phyloP scores from a whole-genome alignment of 2,113 vertebrate genomes.

The Burhinus bistriatus region DNA sequence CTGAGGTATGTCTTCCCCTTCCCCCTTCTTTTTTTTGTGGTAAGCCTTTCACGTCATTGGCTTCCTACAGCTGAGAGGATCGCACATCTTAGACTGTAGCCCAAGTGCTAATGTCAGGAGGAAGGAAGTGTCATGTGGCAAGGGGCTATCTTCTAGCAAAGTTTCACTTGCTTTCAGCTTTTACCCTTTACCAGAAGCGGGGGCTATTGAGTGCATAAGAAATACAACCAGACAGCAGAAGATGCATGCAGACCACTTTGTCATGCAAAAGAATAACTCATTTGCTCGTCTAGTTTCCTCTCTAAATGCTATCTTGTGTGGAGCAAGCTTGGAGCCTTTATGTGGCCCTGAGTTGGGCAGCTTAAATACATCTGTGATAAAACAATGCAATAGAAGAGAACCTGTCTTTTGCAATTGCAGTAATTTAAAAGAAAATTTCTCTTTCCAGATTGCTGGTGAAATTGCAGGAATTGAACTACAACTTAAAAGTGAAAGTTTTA shows the following conservation, averaged over 20 bases:
- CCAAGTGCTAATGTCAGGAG: neutral
- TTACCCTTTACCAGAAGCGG: neutral
- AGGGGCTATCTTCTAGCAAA: neutral
- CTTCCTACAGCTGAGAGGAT: neutral
- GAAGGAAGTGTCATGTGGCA: neutral
- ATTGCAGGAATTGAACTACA: constrained; percentile 93
- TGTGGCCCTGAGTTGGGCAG: neutral
- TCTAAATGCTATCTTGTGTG: neutral
- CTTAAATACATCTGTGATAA: neutral
- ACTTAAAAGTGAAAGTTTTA: constrained; percentile 90
- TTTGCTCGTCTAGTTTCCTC: neutral
- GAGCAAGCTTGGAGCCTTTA: neutral
- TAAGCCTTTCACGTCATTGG: neutral
- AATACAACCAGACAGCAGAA: neutral
- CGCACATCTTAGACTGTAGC: neutral
- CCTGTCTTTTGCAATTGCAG: neutral
- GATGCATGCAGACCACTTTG: neutral
- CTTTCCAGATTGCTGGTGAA: constrained; percentile 89
- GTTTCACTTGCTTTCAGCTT: neutral
- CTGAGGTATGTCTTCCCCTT: constrained; percentile 76
- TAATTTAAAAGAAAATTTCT: neutral
- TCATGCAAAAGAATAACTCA: neutral
- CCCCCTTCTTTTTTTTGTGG: neutral
- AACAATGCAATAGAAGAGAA: neutral
- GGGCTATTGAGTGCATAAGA: neutral